A percentile compares a stretch with the other conserved stretches of the same genome.
Evolutionary conservation across 2,888 invertebrate species (phyloP).

Genomic region (Pollenia griseotomentosa): DNA sequence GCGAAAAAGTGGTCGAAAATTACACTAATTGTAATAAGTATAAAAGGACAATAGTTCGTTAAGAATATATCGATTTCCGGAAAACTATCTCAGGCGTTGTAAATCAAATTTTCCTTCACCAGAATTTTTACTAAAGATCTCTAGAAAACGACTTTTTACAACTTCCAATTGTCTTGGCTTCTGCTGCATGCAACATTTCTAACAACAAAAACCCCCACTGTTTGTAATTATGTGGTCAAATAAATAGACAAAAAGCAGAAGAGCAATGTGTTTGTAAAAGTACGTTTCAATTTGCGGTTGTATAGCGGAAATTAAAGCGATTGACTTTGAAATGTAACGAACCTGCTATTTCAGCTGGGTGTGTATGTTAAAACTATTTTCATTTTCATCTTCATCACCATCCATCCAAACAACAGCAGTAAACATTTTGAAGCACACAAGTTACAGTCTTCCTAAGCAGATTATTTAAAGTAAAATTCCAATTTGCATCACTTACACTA

Average conservation of each 20-base stretch:
- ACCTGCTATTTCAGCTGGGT: conserved; percentile 24
- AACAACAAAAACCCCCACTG: conserved; percentile 7
- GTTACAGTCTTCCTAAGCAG: conserved; percentile 23
- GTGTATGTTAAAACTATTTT: neutral
- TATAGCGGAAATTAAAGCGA: conserved; percentile 64
- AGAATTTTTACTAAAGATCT: no score
- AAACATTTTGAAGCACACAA: conserved; percentile 9
- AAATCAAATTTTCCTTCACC: no score
- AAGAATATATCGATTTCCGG: no score
- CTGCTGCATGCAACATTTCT: neutral
- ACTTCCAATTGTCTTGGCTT: neutral
- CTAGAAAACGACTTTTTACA: neutral
- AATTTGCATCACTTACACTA: conserved; percentile 61
- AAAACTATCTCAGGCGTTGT: no score
- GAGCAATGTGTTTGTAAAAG: neutral
- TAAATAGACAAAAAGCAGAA: neutral
- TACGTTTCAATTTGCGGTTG: conserved; percentile 5
- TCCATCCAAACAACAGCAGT: neutral
- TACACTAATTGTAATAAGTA: no score
- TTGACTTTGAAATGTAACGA: conserved; percentile 45
- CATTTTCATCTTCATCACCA: conserved; percentile 17
- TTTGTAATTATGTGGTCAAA: neutral
- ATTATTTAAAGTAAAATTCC: conserved; percentile 65
- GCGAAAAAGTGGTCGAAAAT: no score
- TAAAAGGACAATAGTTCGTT: no score